Evolutionary conservation across 2,797 vertebrate genomes (phyloP), one percentile per base, ranked within the genome.

Genomic region (Macrochelys suwanniensis): DNA sequence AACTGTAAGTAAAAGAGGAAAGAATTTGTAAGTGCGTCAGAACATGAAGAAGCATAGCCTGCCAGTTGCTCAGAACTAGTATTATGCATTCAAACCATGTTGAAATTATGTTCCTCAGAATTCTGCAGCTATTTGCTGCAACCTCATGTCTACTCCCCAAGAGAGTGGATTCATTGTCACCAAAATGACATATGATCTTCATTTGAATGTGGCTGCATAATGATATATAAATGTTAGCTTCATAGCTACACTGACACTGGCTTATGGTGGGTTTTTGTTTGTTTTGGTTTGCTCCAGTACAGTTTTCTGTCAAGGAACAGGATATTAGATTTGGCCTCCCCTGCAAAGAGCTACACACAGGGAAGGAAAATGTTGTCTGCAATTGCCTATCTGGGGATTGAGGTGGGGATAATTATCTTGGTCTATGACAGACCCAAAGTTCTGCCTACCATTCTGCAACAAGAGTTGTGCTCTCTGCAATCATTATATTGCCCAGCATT

Each of bases 291-390:
- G 45, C 42, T 45, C 23, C 74, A 76, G 45, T 76, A 26, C 45
- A 16, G 3, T 33, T 4, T 81, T 85, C 45, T 81, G 81, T 57
- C 33, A 45, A 49, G 59, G 21, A 28, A 9, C 4, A 0, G 5
- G 33, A 16, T 21, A 12, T n/a, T 0, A 5, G 11, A 9, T 26
- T 53, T 49, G 84, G 25, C 51, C 2, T 17, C 33, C 53, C 8
- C 57, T 6, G 0, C 2, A 4, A 25, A 33, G 37, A 49, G 13
- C 12, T 3, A 47, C 23, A 79, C 79, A 53, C 5, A 21, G 33
- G 19, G 50, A 50, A n/a, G 16, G 33, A n/a, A 51, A 33, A 17
- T 53, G 17, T n/a, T 11, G 65, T 23, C 17, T 33, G 31, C 31
- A 80, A 33, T 26, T 47, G 42, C 42, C 71, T 76, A 25, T 12